Evolutionary conservation across 2,888 invertebrate genomes (phyloP), one percentile per base, ranked within the genome.

Genomic region (Rambutsinella grinnellia): DNA sequence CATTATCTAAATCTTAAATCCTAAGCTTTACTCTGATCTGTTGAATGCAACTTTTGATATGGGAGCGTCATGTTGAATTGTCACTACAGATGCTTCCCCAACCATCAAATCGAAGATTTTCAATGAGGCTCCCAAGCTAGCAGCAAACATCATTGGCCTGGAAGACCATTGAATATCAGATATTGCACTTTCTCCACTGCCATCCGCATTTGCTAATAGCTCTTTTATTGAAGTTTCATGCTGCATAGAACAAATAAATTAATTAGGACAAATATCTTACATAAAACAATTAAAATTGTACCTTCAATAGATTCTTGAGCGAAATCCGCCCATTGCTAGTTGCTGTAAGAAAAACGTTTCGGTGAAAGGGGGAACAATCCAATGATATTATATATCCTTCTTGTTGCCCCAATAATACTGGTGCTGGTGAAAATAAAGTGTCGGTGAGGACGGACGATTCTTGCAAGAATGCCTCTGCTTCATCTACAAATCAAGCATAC

Each of bases 151-250:
- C 79, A 82, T 78, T 0, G 83, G 83, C 21, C 81, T 56, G 2
- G 27, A 28, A 17, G 83, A 81, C 83, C 83, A 83, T 36, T 82
- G 77, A 3, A 78, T 79, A 58, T 82, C 81, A n/a, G 66, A 57
- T 3, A 74, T 56, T 2, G 44, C 44, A 5, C 65, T 70, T 1
- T 70, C 61, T 1, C 36, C 56, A 13, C 68, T 57, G 2, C 26
- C 17, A 5, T 62, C 67, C 19, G 53, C 8, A 23, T 21, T 53
- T 17, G 67, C 54, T 0, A 27, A 23, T 19, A 69, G 28, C 19
- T 77, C 79, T 19, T 49, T 53, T 27, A 61, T 56, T 6, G 77
- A 66, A 17, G n/a, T 26, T 46, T 58, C 17, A 10, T 74, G 76
- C 79, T 79, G 26, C 15, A 51, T 58, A n/a, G n/a, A n/a, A n/a